A percentile compares a stretch with the other conserved stretches of the same genome.
These are phyloP conservation scores for Eupithecia abbreviata DNA, from an alignment of 2,888 invertebrate species.

Conservation along the genomic window DNA sequence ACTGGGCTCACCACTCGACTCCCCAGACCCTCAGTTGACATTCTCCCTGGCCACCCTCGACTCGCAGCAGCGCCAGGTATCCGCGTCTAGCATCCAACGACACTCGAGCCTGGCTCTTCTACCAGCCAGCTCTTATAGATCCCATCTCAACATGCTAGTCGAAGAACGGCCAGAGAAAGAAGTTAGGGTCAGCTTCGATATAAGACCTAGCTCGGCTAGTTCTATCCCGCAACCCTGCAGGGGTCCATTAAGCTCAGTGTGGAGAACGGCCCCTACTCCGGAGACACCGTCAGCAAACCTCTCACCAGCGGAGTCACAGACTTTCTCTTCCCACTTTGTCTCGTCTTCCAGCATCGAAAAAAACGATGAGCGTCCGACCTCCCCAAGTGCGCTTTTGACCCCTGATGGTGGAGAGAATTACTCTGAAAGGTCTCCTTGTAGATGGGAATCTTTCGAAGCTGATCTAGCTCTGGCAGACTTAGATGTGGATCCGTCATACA, in stretches of 20 bases:
- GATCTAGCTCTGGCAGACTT: slow-evolving; percentile 85
- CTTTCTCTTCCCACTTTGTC: slow-evolving; percentile 86
- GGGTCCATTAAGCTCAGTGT: slow-evolving; percentile 74
- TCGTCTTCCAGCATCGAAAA: slow-evolving; percentile 79
- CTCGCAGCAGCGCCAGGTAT: slow-evolving; percentile 86
- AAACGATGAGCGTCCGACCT: slow-evolving; percentile 73
- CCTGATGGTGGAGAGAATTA: slow-evolving; percentile 80
- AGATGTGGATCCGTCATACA: slow-evolving; percentile 85
- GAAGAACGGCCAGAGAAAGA: slow-evolving; percentile 78
- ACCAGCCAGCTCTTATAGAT: slow-evolving; percentile 79
- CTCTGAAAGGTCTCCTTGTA: slow-evolving; percentile 78
- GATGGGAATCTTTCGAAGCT: slow-evolving; percentile 86
- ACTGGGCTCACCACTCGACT: slow-evolving; percentile 92
- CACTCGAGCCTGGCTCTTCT: slow-evolving; percentile 77
- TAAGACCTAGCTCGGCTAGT: slow-evolving; percentile 68
- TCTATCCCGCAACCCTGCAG: slow-evolving; percentile 70
- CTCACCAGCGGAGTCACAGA: slow-evolving; percentile 83
- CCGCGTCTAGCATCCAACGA: slow-evolving; percentile 80
- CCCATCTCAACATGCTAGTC: slow-evolving; percentile 78
- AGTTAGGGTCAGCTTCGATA: slow-evolving; percentile 77
- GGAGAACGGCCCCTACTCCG: slow-evolving; percentile 83
- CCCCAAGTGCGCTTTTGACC: slow-evolving; percentile 85
- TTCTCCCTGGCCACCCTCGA: slow-evolving; percentile 86
- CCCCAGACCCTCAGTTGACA: slow-evolving; percentile 88
- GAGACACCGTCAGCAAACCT: slow-evolving; percentile 88